Evolutionary conservation across 2,113 vertebrate genomes (phyloP).

Genomic region (Harpagus bidentatus): DNA sequence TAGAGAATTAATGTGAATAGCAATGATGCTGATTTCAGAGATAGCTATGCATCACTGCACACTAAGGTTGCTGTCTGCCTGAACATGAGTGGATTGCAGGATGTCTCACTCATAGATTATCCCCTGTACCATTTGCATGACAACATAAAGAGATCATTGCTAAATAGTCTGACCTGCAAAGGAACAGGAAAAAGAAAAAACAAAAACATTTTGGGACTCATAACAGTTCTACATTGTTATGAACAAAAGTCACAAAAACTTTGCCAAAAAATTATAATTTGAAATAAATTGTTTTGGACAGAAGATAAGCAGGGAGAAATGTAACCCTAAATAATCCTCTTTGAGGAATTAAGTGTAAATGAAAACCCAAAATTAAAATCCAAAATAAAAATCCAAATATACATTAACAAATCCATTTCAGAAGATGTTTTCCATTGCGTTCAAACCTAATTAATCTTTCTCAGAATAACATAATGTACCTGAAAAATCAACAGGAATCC

Average conservation of each 20-base stretch:
- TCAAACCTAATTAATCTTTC: neutral
- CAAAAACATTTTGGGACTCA: rapidly evolving
- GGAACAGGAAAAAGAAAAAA: neutral
- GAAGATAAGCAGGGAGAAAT: neutral
- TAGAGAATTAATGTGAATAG: neutral
- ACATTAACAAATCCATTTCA: neutral
- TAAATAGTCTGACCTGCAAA: neutral
- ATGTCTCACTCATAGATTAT: neutral
- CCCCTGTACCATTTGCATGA: neutral
- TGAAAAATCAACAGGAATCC: neutral
- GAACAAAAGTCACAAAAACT: neutral
- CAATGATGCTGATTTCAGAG: neutral
- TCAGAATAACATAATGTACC: neutral
- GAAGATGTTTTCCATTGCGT: neutral
- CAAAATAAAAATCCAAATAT: neutral
- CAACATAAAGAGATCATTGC: neutral
- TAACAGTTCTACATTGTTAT: neutral
- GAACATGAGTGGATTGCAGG: neutral
- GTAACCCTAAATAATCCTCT: neutral
- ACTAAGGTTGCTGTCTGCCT: neutral
- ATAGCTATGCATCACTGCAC: neutral
- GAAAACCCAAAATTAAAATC: neutral
- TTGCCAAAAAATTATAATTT: neutral
- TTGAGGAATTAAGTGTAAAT: neutral
- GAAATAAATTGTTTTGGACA: neutral